A percentile compares a stretch with the other conserved stretches of the same genome.
Evolutionary conservation across 2,888 invertebrate genomes (phyloP).

Genomic region (Spilosoma lubricipeda): DNA sequence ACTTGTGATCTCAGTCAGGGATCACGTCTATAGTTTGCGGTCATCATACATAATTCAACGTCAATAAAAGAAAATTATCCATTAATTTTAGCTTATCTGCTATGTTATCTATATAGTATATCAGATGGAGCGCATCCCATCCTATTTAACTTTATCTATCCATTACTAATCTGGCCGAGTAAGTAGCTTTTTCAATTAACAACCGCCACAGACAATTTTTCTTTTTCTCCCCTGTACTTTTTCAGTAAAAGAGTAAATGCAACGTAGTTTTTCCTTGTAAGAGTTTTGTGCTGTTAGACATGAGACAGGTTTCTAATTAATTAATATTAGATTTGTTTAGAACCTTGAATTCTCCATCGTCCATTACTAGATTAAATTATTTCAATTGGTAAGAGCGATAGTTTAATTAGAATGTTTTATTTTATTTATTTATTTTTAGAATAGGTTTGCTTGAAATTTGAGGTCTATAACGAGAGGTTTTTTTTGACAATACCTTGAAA

Average conservation of each 20-base stretch:
- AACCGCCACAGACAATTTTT: conserved; percentile 64
- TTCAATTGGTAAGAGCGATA: background rate
- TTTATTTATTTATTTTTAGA: no score
- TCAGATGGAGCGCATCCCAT: conserved; percentile 28
- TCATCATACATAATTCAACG: background rate
- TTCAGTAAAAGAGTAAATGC: conserved; percentile 48
- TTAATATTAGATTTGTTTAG: background rate
- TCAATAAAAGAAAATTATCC: background rate
- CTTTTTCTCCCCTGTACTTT: conserved; percentile 45
- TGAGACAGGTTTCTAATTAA: conserved; percentile 9
- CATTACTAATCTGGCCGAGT: conserved; percentile 59
- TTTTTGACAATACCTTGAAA: no score
- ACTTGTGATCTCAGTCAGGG: no score
- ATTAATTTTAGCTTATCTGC: background rate
- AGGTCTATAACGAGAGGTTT: no score
- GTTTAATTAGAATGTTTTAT: background rate
- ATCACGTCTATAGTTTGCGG: no score
- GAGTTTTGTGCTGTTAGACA: conserved; percentile 3
- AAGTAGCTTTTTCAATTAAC: conserved; percentile 69
- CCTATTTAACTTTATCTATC: conserved; percentile 40
- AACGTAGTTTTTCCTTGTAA: conserved; percentile 25
- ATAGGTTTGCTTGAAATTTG: no score
- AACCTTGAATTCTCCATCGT: background rate
- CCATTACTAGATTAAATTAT: background rate
- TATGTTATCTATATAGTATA: conserved; percentile 14